Evolutionary conservation across 1,140 invertebrate species (phyloP), one percentile per base, ranked within the genome.

Genomic region (Drosophila mayri): DNA sequence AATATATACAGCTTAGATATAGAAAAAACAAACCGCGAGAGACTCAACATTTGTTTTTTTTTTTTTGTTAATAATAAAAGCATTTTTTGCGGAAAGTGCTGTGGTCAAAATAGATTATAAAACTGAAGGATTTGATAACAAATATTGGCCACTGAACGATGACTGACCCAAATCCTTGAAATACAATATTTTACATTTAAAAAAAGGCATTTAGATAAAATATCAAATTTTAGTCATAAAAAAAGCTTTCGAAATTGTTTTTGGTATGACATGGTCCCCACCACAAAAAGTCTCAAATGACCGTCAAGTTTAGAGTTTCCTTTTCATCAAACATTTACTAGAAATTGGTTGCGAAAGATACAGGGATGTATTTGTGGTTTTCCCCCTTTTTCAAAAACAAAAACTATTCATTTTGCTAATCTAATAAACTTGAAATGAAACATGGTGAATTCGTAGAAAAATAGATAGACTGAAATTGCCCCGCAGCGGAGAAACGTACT

Each of bases 171-270:
- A 16, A 37, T 41, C 30, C 16, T 14, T 32, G 61, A 67, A 59
- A 78, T 25, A 71, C 35, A 78, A 78, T 78, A 63, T 46, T 59
- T 80, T 59, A 28, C 35, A 47, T 74, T 59, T 47, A 52, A 52
- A 41, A 41, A 58, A 67, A 46, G 22, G 30, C 61, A 65, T 76
- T 66, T 44, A 65, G 58, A 54, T 47, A 76, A 76, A 76, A 76
- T 76, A 76, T 76, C 74, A 76, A 76, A 76, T 76, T 55, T 67
- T 16, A 58, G 44, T 37, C 49, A 50, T 35, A 20, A 12, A 47
- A 37, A 57, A 28, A 35, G 47, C 22, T 30, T 60, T 66, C 20
- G 18, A 8, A 54, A 54, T 54, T 20, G n/a, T 6, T 20, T 55
- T 47, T 50, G 18, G 7, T 35, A 37, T 22, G 50, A 9, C 50